Evolutionary conservation across 2,888 invertebrate genomes (phyloP), one percentile per base, ranked within the genome.

Genomic region (Campaea margaritaria): DNA sequence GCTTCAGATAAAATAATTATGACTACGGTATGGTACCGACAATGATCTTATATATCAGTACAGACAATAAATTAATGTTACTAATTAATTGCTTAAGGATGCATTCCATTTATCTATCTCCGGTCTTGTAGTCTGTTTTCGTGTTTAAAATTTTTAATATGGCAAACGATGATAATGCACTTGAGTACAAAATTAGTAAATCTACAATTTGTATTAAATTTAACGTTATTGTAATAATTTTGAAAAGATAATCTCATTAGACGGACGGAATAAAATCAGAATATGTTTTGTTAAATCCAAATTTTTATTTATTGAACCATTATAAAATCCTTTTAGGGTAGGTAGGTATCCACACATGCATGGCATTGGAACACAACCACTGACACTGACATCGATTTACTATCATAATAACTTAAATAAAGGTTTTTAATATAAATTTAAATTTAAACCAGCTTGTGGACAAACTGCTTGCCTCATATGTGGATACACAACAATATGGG

Each of bases 111-210:
- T 13, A 50, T 50, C 50, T 41, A 11, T 41, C 27, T 49, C 11
- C 16, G 15, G 36, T 14, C 14, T 11, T 62, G 65, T 57, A 65
- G 67, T 69, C 65, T 58, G 49, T 58, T 63, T 60, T 65, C 57
- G 51, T 64, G 48, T 56, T 58, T 53, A 45, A 64, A 69, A 66
- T 69, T 61, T n/a, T 69, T 66, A 69, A 69, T 76, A 82, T 84
- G 79, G 75, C 75, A 80, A 78, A 47, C 43, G 39, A 75, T 75
- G 43, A 75, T 75, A 21, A 79, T 78, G 87, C 88, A 89, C 87
- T 86, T 79, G 82, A 91, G 91, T 91, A 91, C 91, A 91, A 91
- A 91, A 74, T 75, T 73, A 72, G 78, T 81, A 74, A 79, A 63
- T 73, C 68, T 67, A 67, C 62, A 70, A 72, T 75, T 72, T 74